Base-by-base conservation (phyloP, 2,113 vertebrate genomes). In the Platichthys stellatus region DNA sequence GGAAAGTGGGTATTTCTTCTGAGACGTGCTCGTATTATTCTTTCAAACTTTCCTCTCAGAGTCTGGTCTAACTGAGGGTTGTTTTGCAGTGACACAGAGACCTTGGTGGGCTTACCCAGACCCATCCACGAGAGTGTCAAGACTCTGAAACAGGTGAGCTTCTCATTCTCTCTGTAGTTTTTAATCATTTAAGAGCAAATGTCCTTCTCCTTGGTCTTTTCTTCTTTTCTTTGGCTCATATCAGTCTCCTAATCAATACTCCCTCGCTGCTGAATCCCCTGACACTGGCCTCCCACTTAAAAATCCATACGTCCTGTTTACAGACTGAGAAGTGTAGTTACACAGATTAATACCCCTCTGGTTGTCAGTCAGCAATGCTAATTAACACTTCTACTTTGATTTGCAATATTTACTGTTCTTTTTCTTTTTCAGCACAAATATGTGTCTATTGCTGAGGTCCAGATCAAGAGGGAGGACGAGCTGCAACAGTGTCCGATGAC, bases 111-210 rank as follows among this genome's bases (percentile, higher is more conserved):
- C 63, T 90, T 99, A 1, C 97, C 98, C 0, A 93, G 96, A 69
- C 98, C 98, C 1, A 99, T 99, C 83, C 98, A 99, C 0, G 97
- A 99, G 74, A 99, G 98, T 0, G 97, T 99, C 85, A 99, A 97
- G 94, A 99, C 96, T 5, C 94, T 99, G 21, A 99, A 99, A 92
- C 97, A 97, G 96, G 97, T 99, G 70, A 92, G 70, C 47, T 2
- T 18, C 17, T 17, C 18, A 1, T 47, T 13, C 45, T 31, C 31
- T 6, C 6, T 17, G 3, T 17, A 14, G 45, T 17, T 47, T 14
- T 47, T 1, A 47, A 14, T 47, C 14, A 31, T 7, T 31, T 31
- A 11, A 40, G 10, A 40, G 38, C 31, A 24, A 45, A 60, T 65
- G 3, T 40, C 14, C 12, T 45, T 56, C 40, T 59, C 5, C 2